Base-by-base conservation (phyloP, 2,888 invertebrate genomes). In the Hydropsyche betteni region DNA sequence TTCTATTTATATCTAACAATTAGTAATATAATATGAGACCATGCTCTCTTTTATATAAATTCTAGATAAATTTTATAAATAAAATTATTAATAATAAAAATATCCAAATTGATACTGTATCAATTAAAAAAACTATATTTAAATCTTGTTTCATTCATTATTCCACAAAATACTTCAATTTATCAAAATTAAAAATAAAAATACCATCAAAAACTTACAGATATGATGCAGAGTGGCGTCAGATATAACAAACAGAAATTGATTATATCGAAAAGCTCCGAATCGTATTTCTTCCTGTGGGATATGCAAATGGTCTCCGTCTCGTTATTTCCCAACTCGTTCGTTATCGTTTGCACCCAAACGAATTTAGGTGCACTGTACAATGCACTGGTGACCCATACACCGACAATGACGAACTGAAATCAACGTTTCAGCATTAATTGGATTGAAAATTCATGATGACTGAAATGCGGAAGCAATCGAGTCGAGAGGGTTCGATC, bases 301-400 rank as follows among this genome's bases (percentile, higher is more conserved):
- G 92, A 87, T 71, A 93, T 90, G 83, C 94, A 94, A 78, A 94
- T 91, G 0, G 91, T 90, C 81, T 92, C 92, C 80, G 86, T 86
- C 78, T 85, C 85, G 1, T 89, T 90, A 71, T 89, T 87, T 33
- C 86, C 86, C n/a, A 91, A 85, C 64, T 87, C 84, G 80, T 90
- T 90, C 24, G 90, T 90, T 72, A 94, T 90, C 0, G 93, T 93
- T 82, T 93, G 92, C 80, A 94, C 94, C 88, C 93, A 94, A 80
- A 94, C 90, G 83, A 96, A 92, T 82, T 94, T 93, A 0, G 95
- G 95, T 2, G 92, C 91, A 78, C 94, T 94, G 86, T 95, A 95
- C 0, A 92, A 87, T 0, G 94, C 94, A 79, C 95, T 93, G 14
- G 93, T 89, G 72, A 94, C 87, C 96, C 96, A 96, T 5, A 95